Evolutionary conservation across 1,140 invertebrate genomes (phyloP).

Genomic region (Thaumetopoea pityocampa): DNA sequence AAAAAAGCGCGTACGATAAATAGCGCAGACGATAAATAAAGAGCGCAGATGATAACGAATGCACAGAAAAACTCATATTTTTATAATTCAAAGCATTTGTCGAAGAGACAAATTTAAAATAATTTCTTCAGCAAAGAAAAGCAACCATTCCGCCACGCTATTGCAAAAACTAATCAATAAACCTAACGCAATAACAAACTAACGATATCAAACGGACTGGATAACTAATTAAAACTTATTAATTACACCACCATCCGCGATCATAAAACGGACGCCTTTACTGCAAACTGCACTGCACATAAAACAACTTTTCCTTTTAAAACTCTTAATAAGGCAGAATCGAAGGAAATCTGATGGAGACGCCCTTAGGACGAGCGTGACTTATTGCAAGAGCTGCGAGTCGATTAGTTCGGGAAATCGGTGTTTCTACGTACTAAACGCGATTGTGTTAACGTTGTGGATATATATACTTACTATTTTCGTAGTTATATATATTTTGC

Average conservation of each 20-base stretch:
- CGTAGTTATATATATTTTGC: too few species aligned
- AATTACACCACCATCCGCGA: slow-evolving; percentile 44
- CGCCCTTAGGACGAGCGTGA: slow-evolving; percentile 43
- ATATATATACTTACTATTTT: too few species aligned
- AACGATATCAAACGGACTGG: slow-evolving; percentile 10
- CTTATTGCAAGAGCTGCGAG: slow-evolving; percentile 46
- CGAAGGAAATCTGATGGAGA: too few species aligned
- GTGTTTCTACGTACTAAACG: slow-evolving; percentile 11
- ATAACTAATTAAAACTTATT: slow-evolving; percentile 60
- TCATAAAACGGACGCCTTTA: slow-evolving; percentile 49
- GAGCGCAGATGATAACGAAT: too few species aligned
- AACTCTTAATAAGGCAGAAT: slow-evolving; percentile 48
- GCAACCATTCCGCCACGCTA: neutral
- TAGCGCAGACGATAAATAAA: too few species aligned
- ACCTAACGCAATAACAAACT: slow-evolving; percentile 14
- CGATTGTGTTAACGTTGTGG: neutral
- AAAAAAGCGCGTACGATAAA: too few species aligned
- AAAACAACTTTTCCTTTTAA: slow-evolving; percentile 60
- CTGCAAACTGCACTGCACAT: slow-evolving; percentile 35
- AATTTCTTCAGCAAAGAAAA: too few species aligned
- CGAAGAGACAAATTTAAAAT: too few species aligned
- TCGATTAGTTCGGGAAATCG: slow-evolving; percentile 52
- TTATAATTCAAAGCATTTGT: too few species aligned
- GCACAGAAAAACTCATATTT: too few species aligned
- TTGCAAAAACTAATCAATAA: slow-evolving; percentile 5